Percentiles rank a stretch among this genome's conserved stretches.
These are phyloP conservation scores for Apistogramma diplotaenia DNA, from an alignment of 2,113 vertebrate genomes.

Conservation along the genomic window DNA sequence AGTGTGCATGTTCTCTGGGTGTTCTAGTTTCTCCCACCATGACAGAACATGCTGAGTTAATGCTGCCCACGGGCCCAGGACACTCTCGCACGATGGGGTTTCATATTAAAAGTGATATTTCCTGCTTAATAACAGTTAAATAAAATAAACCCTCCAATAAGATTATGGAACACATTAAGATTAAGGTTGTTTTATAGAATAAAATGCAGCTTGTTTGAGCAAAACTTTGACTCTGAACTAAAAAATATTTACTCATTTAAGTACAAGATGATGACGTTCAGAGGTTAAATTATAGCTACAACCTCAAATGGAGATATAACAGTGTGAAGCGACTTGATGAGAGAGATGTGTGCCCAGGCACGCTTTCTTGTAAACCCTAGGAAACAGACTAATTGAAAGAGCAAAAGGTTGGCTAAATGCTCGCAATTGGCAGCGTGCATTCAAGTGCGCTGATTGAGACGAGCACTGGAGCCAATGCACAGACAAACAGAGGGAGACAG, in stretches of 20 bases:
- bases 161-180: neutral
- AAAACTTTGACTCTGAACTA: neutral
- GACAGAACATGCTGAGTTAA: too few relatives aligned
- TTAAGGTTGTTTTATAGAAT: neutral
- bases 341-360: neutral
- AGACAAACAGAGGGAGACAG: neutral
- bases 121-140: too few relatives aligned
- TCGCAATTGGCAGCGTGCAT: neutral
- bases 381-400: conserved; percentile 2
- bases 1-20: too few relatives aligned
- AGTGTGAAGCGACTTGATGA: neutral
- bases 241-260: neutral
- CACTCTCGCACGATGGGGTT: too few relatives aligned
- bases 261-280: neutral
- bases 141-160: neutral
- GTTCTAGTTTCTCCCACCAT: too few relatives aligned
- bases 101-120: too few relatives aligned
- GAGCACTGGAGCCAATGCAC: neutral
- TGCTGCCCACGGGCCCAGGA: too few relatives aligned
- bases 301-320: neutral
- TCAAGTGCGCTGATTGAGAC: neutral
- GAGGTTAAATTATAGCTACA: neutral
- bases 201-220: neutral
- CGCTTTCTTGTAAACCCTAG: neutral
- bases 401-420: neutral